Conservation (phyloP, 2,888 invertebrate species). For the Trilocha varians region DNA sequence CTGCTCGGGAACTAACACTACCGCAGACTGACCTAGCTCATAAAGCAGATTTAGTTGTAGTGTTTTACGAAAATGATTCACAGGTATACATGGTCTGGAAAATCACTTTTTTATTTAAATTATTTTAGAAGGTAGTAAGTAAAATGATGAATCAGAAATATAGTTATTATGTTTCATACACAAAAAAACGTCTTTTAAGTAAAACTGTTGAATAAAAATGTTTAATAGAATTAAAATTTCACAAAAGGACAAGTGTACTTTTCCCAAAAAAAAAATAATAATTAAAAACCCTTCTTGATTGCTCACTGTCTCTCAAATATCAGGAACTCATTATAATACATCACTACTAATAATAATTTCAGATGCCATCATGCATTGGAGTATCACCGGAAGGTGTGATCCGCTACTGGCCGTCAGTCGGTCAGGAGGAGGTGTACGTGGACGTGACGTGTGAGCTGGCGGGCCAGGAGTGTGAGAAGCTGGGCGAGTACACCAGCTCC, state of each 20-base stretch:
- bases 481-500: slow-evolving; percentile 78
- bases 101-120: no score
- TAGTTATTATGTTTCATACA: no score
- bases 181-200: no score
- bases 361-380: slow-evolving; percentile 89
- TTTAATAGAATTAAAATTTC: no score
- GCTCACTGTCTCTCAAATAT: no score
- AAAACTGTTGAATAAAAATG: no score
- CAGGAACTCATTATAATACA: no score
- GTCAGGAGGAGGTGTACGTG: slow-evolving; percentile 88
- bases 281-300: neutral
- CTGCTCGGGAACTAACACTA: slow-evolving; percentile 88
- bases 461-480: slow-evolving; percentile 87
- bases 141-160: no score
- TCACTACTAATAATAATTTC: neutral
- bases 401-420: slow-evolving; percentile 92
- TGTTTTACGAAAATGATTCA: slow-evolving; percentile 72
- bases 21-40: slow-evolving; percentile 95
- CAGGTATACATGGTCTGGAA: no score
- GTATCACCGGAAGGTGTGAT: slow-evolving; percentile 95
- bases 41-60: slow-evolving; percentile 85
- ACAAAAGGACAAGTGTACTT: no score
- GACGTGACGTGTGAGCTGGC: slow-evolving; percentile 90
- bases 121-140: no score
- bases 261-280: neutral